Evolutionary conservation across 2,113 vertebrate species (phyloP).

Genomic region (Rhinogobius similis): DNA sequence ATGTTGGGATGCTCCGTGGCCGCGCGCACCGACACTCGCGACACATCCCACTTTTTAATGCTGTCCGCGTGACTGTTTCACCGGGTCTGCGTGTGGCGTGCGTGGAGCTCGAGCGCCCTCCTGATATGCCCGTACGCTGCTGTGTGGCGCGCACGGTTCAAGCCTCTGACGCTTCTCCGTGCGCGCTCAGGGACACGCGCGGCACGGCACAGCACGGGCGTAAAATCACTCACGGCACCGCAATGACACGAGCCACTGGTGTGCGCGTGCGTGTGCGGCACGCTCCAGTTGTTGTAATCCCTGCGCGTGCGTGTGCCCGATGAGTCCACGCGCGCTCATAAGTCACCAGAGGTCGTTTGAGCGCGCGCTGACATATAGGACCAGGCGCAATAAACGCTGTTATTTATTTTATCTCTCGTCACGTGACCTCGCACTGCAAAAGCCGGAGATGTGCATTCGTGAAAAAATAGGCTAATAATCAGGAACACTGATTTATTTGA

Average conservation of each 20-base stretch:
- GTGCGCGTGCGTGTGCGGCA: conserved; percentile 41
- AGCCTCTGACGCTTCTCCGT: conserved; percentile 15
- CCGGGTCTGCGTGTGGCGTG: conserved; percentile 57
- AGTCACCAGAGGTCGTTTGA: conserved; percentile 44
- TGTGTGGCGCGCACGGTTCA: neutral
- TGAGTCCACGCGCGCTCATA: conserved; percentile 17
- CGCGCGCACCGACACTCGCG: conserved; percentile 38
- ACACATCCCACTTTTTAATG: conserved; percentile 50
- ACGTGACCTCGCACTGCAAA: neutral
- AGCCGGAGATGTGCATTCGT: too few species aligned
- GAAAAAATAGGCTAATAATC: neutral
- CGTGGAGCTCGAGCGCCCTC: conserved; percentile 64
- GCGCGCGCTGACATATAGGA: conserved; percentile 7
- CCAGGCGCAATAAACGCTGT: neutral
- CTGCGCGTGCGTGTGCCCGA: conserved; percentile 2
- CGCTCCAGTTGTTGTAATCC: conserved; percentile 68
- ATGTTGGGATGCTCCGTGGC: conserved; percentile 30
- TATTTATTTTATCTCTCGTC: neutral
- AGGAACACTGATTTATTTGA: neutral
- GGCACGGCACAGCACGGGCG: neutral
- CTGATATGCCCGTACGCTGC: neutral
- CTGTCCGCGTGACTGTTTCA: conserved; percentile 58
- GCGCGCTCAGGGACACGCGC: conserved; percentile 30
- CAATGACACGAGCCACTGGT: conserved; percentile 67
- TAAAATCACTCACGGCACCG: conserved; percentile 55